These are phyloP conservation scores for Ctenopoma multispine DNA, from an alignment of 2,797 vertebrate species.

Conservation along the genomic window DNA sequence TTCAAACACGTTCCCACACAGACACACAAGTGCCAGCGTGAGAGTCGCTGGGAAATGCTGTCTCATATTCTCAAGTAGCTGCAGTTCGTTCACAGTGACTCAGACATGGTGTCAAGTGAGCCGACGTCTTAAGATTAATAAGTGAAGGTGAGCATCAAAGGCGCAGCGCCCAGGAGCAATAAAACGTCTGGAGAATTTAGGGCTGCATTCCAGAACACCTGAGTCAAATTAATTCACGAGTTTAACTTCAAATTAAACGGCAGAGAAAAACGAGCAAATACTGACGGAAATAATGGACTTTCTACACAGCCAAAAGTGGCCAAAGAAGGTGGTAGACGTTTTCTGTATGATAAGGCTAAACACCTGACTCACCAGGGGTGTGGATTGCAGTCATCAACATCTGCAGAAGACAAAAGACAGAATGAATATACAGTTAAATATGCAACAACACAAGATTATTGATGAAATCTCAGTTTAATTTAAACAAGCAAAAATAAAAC, in stretches of 20 bases:
- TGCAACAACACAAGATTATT: too few species aligned
- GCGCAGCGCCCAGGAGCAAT: not conserved
- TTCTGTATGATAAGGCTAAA: not conserved
- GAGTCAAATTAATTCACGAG: not conserved
- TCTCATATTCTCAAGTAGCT: not conserved
- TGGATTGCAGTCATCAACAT: constrained; percentile 95
- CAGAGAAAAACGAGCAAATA: too few species aligned
- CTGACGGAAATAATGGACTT: not conserved
- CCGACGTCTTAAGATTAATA: not conserved
- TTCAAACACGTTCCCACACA: too few species aligned
- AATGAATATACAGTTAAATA: not conserved
- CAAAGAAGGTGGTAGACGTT: not conserved
- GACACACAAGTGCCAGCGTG: not conserved
- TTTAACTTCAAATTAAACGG: not conserved
- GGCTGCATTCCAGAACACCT: constrained; percentile 16
- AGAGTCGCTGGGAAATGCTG: constrained; percentile 12
- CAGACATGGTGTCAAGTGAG: not conserved
- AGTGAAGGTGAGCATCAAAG: not conserved
- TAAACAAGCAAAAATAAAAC: not conserved
- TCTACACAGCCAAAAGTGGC: not conserved
- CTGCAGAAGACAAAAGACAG: constrained; percentile 72
- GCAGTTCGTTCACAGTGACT: constrained; percentile 20
- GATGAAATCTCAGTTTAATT: too few species aligned
- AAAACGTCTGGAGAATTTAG: not conserved
- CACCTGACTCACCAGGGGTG: constrained; percentile 91